Base-by-base conservation (phyloP, 2,797 vertebrate species). In the Periophthalmus magnuspinnatus region DNA sequence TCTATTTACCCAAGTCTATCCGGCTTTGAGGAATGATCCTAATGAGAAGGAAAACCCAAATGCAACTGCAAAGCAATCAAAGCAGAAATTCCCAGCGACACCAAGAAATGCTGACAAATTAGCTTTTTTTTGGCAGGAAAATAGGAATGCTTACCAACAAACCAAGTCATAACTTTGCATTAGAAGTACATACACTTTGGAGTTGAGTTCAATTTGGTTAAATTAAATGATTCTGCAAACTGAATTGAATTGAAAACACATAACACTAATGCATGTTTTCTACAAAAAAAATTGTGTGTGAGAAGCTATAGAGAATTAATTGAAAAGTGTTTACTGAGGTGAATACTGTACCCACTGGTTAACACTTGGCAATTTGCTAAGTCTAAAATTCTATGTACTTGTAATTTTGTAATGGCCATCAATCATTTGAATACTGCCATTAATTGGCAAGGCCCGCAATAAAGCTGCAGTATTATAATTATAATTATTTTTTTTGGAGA, bases 1-100 rank as follows among this genome's bases (percentile, higher is more conserved):
- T 24, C 45, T 63, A 50, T 67, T 74, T 68, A 67, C 17, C 65
- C 65, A 72, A 47, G 67, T 71, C 52, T n/a, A 14, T 69, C 78
- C 24, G 76, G 69, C 60, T 65, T 34, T 69, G 63, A 66, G 36
- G 69, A 69, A 16, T 28, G 55, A 65, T 21, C 47, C 17, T 65
- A 34, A 65, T 33, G 32, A 65, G 47, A 48, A 32, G 9, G 34
- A 67, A 67, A 34, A 5, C 11, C 28, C 16, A 34, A 63, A 17
- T 0, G 36, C 5, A 21, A 13, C 13, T 52, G 38, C 21, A 60
- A 50, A 10, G 0, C 1, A 22, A 70, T 16, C 1, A 28, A 59
- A 24, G 10, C 48, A 21, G n/a, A 55, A 55, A 67, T 54, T 34
- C 21, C 60, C 24, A 32, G 63, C 24, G 19, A 7, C 45, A 50